phyloP scores from a whole-genome alignment of 64 coral and sea anemone species.

The Montipora sp. region DNA sequence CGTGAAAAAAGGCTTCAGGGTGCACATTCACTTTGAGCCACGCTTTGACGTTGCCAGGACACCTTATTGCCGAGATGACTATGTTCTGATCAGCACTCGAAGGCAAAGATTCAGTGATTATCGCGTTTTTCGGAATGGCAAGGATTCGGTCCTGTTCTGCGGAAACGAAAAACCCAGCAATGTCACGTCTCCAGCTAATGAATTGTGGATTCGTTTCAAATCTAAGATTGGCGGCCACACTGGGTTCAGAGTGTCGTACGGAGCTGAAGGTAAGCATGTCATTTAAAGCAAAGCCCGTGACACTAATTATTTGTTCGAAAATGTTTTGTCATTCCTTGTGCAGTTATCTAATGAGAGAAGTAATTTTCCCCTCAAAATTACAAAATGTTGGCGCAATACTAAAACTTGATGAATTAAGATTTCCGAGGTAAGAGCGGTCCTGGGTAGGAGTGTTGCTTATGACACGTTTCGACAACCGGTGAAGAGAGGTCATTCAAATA shows the following conservation, averaged over 20 bases:
- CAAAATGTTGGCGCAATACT: too few species aligned
- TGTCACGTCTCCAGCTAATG: slow-evolving; percentile 43
- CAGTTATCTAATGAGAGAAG: too few species aligned
- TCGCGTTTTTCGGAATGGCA: background rate
- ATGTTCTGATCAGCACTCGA: slow-evolving; percentile 67
- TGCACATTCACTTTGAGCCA: slow-evolving; percentile 66
- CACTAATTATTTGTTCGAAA: too few species aligned
- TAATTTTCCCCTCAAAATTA: too few species aligned
- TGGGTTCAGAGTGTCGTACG: slow-evolving; percentile 50
- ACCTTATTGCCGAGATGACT: slow-evolving; percentile 36
- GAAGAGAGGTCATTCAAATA: too few species aligned
- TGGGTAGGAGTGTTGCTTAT: too few species aligned
- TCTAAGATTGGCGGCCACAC: slow-evolving; percentile 38
- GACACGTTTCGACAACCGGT: too few species aligned
- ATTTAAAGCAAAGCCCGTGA: too few species aligned
- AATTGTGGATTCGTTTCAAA: slow-evolving; percentile 67
- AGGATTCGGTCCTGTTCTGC: slow-evolving; percentile 60
- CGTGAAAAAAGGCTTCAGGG: slow-evolving; percentile 44
- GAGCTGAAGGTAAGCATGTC: slow-evolving; percentile 38
- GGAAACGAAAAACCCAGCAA: slow-evolving; percentile 61
- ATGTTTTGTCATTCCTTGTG: too few species aligned
- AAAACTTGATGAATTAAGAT: too few species aligned
- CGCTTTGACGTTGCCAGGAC: slow-evolving; percentile 45
- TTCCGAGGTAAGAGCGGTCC: too few species aligned
- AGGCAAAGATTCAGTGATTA: slow-evolving; percentile 39